Evolutionary conservation across 2,888 invertebrate genomes (phyloP).

Genomic region (Bombylius major): DNA sequence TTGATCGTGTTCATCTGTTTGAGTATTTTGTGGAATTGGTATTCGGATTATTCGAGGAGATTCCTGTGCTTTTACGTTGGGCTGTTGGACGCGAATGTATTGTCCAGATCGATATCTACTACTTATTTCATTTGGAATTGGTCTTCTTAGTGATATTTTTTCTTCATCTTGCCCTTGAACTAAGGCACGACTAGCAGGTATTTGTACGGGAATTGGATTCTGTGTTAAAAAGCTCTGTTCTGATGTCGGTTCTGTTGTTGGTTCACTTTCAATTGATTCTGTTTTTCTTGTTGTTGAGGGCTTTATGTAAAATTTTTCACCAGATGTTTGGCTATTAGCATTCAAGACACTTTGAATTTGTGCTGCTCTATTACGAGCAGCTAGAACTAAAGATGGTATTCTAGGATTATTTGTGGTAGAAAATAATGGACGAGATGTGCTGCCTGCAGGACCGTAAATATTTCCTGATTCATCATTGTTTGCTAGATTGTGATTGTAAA

Average conservation of each 20-base stretch:
- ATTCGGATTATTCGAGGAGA: conserved; percentile 26
- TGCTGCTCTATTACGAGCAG: conserved; percentile 38
- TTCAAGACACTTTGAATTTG: conserved; percentile 16
- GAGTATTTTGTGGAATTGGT: conserved; percentile 21
- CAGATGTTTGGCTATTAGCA: conserved; percentile 8
- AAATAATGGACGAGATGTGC: conserved; percentile 51
- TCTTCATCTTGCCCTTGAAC: conserved; percentile 10
- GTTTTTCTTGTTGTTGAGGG: conserved; percentile 5
- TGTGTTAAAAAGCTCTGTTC: conserved; percentile 41
- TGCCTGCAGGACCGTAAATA: conserved; percentile 53
- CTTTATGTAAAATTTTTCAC: conserved; percentile 35
- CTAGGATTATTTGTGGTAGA: conserved; percentile 49
- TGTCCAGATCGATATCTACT: conserved; percentile 22
- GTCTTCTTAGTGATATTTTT: conserved; percentile 10
- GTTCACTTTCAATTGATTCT: conserved; percentile 38
- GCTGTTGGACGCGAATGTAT: conserved; percentile 34
- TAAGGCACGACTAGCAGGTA: conserved; percentile 36
- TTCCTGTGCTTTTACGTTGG: background rate
- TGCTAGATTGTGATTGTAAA: background rate
- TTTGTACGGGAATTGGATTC: conserved; percentile 43
- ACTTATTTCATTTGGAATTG: background rate
- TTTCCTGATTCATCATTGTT: conserved; percentile 51
- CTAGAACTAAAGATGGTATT: conserved; percentile 41
- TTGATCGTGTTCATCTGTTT: conserved; percentile 16
- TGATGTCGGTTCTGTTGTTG: conserved; percentile 42